Conservation (phyloP, 2,888 invertebrate species). For the Notodonta dromedarius region DNA sequence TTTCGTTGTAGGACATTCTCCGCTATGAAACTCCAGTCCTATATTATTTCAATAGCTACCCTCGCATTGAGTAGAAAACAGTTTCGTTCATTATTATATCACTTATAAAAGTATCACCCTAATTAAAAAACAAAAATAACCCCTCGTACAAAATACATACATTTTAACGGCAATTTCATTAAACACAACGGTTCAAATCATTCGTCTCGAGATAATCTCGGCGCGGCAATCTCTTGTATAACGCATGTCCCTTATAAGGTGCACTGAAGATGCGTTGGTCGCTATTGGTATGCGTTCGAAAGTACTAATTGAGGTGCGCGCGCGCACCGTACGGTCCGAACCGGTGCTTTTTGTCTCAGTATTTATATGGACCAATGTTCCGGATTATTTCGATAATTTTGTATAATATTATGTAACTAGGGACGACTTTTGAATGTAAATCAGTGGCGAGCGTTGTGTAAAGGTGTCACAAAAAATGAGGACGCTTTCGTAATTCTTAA, state of each 20-base stretch:
- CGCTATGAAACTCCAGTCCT: too few relatives aligned
- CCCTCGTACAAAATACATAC: neutral
- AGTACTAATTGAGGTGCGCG: slow-evolving; percentile 75
- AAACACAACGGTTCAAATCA: slow-evolving; percentile 3
- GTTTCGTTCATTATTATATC: too few relatives aligned
- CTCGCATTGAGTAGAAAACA: neutral
- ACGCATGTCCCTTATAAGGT: slow-evolving; percentile 41
- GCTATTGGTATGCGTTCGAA: slow-evolving; percentile 73
- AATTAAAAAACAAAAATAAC: neutral
- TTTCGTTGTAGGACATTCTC: too few relatives aligned
- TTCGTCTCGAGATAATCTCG: slow-evolving; percentile 1
- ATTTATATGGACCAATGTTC: slow-evolving; percentile 35
- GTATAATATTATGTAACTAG: slow-evolving; percentile 2
- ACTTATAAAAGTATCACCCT: neutral
- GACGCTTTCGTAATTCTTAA: slow-evolving; percentile 5
- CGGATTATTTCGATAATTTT: slow-evolving; percentile 35
- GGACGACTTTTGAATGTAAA: slow-evolving; percentile 1
- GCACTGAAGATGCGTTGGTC: slow-evolving; percentile 59
- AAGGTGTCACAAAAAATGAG: neutral
- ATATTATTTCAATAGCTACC: neutral
- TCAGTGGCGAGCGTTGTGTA: neutral
- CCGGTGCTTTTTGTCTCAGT: slow-evolving; percentile 40
- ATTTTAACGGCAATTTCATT: neutral
- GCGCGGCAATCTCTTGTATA: slow-evolving; percentile 1
- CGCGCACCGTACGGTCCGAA: slow-evolving; percentile 30